Base-by-base conservation (phyloP, 1,140 invertebrate genomes). In the Metaphire vulgaris region DNA sequence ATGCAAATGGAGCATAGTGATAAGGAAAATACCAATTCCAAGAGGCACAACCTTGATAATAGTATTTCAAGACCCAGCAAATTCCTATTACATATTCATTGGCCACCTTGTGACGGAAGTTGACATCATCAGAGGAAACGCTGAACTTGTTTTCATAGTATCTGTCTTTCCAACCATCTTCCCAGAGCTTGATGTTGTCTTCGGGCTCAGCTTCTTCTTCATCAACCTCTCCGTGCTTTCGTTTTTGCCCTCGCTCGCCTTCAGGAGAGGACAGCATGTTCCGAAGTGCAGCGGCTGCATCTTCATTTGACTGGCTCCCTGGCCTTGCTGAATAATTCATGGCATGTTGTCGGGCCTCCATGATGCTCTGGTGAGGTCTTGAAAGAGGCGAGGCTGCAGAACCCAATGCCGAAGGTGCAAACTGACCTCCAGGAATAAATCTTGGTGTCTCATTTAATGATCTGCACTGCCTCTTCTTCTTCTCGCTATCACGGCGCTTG, bases 1-100 rank as follows among this genome's bases (percentile, higher is more conserved):
- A 98, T 1, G 98, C 97, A 88, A 99, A 99, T n/a, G 97, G 97
- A 1, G 98, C 97, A 89, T 99, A 99, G 87, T 99, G 97, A 86
- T 97, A 99, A 0, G 98, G 98, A 87, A 96, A 99, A 88, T 98
- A 99, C 98, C 98, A 99, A 86, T 97, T 95, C 98, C 98, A 99
- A 1, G 95, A 98, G 29, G 95, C 92, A 88, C 97, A 99, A 67
- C 98, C 98, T 90, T 98, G 97, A 88, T 99, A 99, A 87, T 99
- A 99, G 87, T 99, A 99, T 76, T 92, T 90, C 21, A 99, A 87
- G 6, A 99, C 97, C 98, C 98, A 99, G 87, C 95, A 98, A 14
- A 99, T 88, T 0, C 98, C 98, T 68, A 91, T 89, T 0, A 97
- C 94, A 87, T 99, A 99, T 85, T 98, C 94, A 72, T 92, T 88